A percentile compares a stretch with the other conserved stretches of the same genome.
Evolutionary conservation across 2,888 invertebrate species (phyloP).

Genomic region (Dynastes maya): DNA sequence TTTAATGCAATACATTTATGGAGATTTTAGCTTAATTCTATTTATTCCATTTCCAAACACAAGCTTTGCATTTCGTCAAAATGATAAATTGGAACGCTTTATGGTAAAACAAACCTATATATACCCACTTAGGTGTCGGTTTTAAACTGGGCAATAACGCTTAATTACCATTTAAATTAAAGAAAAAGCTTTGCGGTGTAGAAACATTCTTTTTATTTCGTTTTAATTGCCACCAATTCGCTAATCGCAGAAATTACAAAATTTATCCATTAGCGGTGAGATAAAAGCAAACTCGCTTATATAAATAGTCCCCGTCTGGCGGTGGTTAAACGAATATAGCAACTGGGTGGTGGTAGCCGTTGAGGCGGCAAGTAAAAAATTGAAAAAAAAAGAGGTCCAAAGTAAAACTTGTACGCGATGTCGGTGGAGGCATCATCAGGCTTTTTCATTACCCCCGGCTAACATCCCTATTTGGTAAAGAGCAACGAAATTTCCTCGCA

Average conservation of each 20-base stretch:
- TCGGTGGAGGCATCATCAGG: neutral
- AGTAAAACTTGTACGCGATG: constrained; percentile 33
- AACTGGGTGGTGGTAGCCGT: neutral
- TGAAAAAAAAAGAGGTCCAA: constrained; percentile 1
- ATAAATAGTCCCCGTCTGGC: constrained; percentile 1
- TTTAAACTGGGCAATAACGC: neutral
- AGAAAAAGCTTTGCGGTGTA: constrained; percentile 25
- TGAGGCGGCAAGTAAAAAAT: constrained; percentile 9
- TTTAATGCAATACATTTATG: no score
- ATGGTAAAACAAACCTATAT: no score
- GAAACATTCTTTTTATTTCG: constrained; percentile 4
- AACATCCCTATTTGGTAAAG: constrained; percentile 51
- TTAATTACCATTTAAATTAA: constrained; percentile 13
- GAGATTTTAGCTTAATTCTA: no score
- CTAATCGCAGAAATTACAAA: constrained; percentile 33
- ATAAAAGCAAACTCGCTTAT: constrained; percentile 16
- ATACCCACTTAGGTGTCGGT: no score
- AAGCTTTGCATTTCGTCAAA: no score
- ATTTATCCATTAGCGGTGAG: constrained; percentile 35
- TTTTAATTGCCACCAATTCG: constrained; percentile 27
- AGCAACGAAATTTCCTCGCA: constrained; percentile 55
- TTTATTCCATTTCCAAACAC: no score
- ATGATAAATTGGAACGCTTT: no score
- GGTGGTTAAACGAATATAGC: neutral
- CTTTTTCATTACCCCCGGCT: constrained; percentile 36